Evolutionary conservation across 2,888 invertebrate genomes (phyloP).

Genomic region (Dryadula phaetusa): DNA sequence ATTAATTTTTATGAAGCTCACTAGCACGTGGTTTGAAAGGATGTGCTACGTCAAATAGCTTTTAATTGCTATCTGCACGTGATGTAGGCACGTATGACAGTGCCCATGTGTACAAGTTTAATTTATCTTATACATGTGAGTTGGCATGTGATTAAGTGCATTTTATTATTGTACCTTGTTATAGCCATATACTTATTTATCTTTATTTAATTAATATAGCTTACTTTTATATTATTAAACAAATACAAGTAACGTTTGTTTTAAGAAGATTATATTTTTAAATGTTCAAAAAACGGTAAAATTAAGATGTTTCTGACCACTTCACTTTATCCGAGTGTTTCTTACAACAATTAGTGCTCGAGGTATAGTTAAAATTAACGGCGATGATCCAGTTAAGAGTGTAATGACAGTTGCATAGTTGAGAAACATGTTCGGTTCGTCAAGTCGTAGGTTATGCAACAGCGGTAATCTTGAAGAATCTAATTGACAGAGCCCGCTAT

Average conservation of each 20-base stretch:
- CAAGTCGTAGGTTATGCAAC: conserved; percentile 74
- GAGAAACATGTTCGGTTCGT: conserved; percentile 68
- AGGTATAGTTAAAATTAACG: conserved; percentile 49
- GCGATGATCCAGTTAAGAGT: conserved; percentile 65
- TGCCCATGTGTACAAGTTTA: conserved; percentile 52
- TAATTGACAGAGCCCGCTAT: conserved; percentile 64
- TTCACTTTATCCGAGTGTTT: neutral
- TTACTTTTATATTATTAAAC: neutral
- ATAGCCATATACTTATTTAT: neutral
- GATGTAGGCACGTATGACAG: conserved; percentile 59
- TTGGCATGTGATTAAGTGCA: conserved; percentile 42
- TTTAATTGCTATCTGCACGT: conserved; percentile 71
- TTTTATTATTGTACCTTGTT: conserved; percentile 23
- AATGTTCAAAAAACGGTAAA: neutral
- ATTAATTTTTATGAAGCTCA: neutral
- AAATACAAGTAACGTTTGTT: neutral
- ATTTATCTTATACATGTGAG: conserved; percentile 37
- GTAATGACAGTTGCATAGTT: conserved; percentile 70
- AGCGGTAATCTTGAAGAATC: conserved; percentile 66
- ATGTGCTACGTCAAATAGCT: conserved; percentile 62
- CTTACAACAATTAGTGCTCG: neutral
- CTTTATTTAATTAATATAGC: neutral
- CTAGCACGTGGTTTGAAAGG: conserved; percentile 64
- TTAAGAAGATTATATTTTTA: neutral
- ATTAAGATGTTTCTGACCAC: neutral